A percentile compares a stretch with the other conserved stretches of the same genome.
Conservation (phyloP, 2,797 vertebrate species). For the Anguilla megastoma region DNA sequence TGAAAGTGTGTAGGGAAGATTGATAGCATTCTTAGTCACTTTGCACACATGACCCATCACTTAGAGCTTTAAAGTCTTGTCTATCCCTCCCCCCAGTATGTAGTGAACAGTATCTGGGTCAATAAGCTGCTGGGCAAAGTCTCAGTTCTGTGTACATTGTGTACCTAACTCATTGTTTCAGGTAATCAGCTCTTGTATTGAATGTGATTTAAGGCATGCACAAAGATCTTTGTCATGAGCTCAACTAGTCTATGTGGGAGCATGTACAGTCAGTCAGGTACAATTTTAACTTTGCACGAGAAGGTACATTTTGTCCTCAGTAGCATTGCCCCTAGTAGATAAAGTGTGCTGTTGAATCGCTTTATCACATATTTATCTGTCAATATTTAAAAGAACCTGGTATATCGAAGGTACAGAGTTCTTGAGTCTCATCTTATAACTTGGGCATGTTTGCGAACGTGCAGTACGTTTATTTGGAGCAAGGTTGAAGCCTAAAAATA, state of each 20-base stretch:
- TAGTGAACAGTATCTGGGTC: not conserved
- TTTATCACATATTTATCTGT: not conserved
- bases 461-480: not conserved
- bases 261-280: not conserved
- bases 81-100: not conserved
- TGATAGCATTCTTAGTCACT: not conserved
- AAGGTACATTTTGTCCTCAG: not conserved
- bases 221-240: not conserved
- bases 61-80: too few relatives aligned
- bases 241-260: not conserved
- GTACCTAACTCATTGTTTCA: not conserved
- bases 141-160: not conserved
- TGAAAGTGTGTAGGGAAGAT: not conserved
- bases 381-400: not conserved
- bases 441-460: not conserved
- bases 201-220: not conserved
- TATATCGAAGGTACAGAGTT: not conserved
- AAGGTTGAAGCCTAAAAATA: conserved; percentile 8
- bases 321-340: not conserved
- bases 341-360: not conserved
- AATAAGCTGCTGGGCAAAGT: not conserved
- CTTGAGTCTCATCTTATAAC: not conserved
- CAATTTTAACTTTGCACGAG: not conserved
- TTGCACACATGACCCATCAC: not conserved
- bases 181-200: not conserved